Conservation (phyloP, 2,797 vertebrate genomes). For the Masticophis lateralis region DNA sequence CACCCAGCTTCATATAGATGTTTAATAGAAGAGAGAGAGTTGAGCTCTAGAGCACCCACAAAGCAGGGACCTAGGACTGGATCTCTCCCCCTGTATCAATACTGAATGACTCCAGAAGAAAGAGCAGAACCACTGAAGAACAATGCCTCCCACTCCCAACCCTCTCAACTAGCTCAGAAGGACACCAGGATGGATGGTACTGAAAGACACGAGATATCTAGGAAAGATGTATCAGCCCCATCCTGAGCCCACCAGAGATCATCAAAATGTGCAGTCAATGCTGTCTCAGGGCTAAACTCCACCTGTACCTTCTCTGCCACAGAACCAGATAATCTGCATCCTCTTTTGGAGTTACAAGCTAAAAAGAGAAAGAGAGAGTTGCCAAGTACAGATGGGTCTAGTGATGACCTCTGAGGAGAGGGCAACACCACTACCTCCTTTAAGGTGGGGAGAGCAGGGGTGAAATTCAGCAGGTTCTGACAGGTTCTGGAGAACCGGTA, state of each 20-base stretch:
- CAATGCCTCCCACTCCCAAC: background rate
- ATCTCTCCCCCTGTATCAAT: background rate
- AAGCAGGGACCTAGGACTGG: background rate
- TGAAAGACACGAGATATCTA: background rate
- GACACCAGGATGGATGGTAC: background rate
- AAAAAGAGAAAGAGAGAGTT: background rate
- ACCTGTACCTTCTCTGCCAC: background rate
- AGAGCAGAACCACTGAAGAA: background rate
- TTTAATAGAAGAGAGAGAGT: too few species aligned
- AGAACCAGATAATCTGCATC: background rate
- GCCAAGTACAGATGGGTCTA: background rate
- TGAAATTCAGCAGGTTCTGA: too few species aligned
- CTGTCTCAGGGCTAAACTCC: background rate
- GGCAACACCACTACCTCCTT: background rate
- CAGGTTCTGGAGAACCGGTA: too few species aligned
- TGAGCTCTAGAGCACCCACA: too few species aligned
- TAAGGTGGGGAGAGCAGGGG: background rate
- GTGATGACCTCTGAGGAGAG: background rate
- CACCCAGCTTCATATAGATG: too few species aligned
- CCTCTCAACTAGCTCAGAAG: background rate
- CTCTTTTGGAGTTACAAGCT: background rate
- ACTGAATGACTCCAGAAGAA: too few species aligned
- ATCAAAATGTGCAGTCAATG: background rate
- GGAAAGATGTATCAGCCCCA: background rate
- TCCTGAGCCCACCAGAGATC: background rate